Base-by-base conservation (phyloP, 2,113 vertebrate species). In the Lipophrys pholis region DNA sequence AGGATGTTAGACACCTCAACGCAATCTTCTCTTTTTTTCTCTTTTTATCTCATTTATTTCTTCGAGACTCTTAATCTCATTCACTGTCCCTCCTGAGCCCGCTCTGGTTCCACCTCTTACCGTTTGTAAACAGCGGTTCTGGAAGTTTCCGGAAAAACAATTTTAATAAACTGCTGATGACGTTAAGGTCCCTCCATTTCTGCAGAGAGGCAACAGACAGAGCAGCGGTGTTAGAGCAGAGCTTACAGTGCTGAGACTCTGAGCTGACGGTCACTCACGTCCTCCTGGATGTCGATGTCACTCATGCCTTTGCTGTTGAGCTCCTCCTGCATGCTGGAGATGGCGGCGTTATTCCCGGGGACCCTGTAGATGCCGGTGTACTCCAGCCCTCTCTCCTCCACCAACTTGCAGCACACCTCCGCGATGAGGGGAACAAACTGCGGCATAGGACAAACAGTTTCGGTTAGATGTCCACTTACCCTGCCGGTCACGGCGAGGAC, bases 111-210 rank as follows among this genome's bases (percentile, higher is more conserved):
- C 21, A 4, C 21, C 30, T 67, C 95, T 93, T 83, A 99, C 98
- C 97, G 7, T 99, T 98, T 69, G 98, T 99, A 81, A 99, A 99
- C 80, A 99, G 95, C 17, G 98, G 97, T 14, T 99, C 98, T 54
- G 98, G 98, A 62, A 99, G 97, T 85, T 99, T 99, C 80, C 98
- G 91, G 92, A 99, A 99, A 92, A 99, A 99, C 17, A 97, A 98
- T 83, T 99, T 99, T 53, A 99, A 93, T 85, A 99, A 94, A 93
- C 98, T 99, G 89, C 98, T 99, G 82, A 99, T 99, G 78, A 99
- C 97, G 42, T 99, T 99, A 76, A 99, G 92, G 90, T 99, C 98
- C 89, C 95, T 93, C 98, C 98, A 99, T 97, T 99, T 99, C 98
- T 99, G 91, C 38, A 39, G 48, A 80, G 46, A 38, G 36, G 58